phyloP scores from a whole-genome alignment of 2,797 vertebrate species.

The Anguilla obscura region DNA sequence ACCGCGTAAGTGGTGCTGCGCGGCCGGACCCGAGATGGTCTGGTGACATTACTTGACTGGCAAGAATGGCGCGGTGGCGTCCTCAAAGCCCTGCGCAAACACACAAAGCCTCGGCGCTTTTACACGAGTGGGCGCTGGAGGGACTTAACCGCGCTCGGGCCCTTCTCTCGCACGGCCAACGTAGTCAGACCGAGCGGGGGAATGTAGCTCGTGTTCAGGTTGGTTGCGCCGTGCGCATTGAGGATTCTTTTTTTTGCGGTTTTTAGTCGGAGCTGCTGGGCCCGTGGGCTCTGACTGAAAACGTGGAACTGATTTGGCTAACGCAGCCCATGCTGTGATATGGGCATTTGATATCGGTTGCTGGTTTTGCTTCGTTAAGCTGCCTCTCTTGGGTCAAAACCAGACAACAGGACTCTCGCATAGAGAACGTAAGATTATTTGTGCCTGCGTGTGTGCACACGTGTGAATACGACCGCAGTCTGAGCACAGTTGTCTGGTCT shows the following conservation, averaged over 20 bases:
- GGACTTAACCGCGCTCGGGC: background rate
- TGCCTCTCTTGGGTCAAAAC: background rate
- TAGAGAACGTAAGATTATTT: background rate
- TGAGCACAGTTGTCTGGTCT: background rate
- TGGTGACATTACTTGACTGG: conserved; percentile 92
- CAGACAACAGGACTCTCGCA: background rate
- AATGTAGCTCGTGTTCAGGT: background rate
- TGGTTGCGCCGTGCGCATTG: background rate
- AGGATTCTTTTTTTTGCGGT: background rate
- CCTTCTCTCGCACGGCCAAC: background rate
- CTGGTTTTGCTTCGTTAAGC: conserved; percentile 9
- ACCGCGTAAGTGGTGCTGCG: conserved; percentile 80
- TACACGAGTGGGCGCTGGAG: background rate
- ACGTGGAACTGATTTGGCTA: conserved; percentile 4
- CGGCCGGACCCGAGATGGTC: conserved; percentile 80
- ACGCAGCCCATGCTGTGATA: background rate
- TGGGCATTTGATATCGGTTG: background rate
- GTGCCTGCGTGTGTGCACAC: background rate
- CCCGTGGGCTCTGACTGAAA: background rate
- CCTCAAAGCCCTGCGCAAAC: conserved; percentile 75
- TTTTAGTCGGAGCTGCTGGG: background rate
- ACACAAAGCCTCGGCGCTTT: conserved; percentile 45
- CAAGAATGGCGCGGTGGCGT: conserved; percentile 87
- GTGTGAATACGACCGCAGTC: background rate
- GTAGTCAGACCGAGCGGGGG: background rate